Conservation (phyloP, 35 echinoderm and acorn worm species). For the Patiria miniata region DNA sequence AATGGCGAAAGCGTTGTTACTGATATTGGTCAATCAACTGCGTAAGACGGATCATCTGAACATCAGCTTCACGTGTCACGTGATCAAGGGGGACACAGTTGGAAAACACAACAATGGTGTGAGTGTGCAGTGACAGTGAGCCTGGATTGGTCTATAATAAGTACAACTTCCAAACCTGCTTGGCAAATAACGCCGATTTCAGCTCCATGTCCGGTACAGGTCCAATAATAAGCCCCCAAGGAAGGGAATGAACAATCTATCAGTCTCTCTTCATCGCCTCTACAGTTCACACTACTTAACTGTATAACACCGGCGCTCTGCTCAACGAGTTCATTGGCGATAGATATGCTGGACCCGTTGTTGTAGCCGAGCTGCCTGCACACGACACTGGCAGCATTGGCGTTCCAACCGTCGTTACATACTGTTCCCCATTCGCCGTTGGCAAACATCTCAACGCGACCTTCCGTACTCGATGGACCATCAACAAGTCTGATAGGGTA, state of each 20-base stretch:
- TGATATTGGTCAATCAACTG: too few relatives aligned
- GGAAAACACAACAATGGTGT: too few relatives aligned
- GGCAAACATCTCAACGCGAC: not conserved
- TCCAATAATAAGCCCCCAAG: too few relatives aligned
- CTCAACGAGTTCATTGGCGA: not conserved
- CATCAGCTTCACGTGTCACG: too few relatives aligned
- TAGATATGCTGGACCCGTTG: not conserved
- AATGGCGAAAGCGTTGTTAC: too few relatives aligned
- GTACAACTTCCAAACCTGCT: too few relatives aligned
- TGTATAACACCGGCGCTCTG: not conserved
- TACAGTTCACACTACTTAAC: not conserved
- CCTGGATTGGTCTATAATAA: too few relatives aligned
- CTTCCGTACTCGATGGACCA: not conserved
- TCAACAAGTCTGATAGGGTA: not conserved
- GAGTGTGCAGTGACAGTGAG: too few relatives aligned
- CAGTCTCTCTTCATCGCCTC: not conserved
- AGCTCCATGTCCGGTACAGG: too few relatives aligned
- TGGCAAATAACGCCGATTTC: too few relatives aligned
- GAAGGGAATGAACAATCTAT: not conserved
- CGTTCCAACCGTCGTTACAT: not conserved
- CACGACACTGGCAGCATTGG: not conserved
- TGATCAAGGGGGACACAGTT: too few relatives aligned
- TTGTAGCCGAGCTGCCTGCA: not conserved
- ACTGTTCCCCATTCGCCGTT: slow-evolving; percentile 5
- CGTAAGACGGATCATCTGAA: too few relatives aligned